phyloP scores from a whole-genome alignment of 2,888 invertebrate genomes.

The Tricholauxania praeusta region DNA sequence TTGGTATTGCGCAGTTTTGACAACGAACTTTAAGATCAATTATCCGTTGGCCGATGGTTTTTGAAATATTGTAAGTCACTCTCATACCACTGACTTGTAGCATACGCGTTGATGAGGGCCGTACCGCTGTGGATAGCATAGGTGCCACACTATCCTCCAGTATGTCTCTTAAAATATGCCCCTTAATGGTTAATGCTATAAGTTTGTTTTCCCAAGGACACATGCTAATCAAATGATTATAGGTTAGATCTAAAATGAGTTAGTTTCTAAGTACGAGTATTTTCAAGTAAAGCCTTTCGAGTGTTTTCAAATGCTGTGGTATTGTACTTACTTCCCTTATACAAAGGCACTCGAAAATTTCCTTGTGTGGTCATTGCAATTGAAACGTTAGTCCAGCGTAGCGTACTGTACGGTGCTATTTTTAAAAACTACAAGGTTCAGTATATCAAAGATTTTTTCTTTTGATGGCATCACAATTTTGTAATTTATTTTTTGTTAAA shows the following conservation, averaged over 20 bases:
- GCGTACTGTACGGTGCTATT: slow-evolving; percentile 54
- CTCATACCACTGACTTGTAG: slow-evolving; percentile 73
- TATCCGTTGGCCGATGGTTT: slow-evolving; percentile 72
- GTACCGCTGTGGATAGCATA: slow-evolving; percentile 48
- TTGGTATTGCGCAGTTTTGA: slow-evolving; percentile 74
- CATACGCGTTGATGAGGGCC: slow-evolving; percentile 52
- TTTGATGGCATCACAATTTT: neutral
- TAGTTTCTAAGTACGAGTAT: neutral
- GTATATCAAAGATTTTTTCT: neutral
- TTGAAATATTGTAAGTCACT: slow-evolving; percentile 71
- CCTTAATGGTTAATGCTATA: slow-evolving; percentile 78
- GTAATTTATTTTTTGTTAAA: neutral
- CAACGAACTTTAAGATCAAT: slow-evolving; percentile 72
- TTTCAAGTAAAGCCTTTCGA: neutral
- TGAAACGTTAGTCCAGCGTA: slow-evolving; percentile 76
- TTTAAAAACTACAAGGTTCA: slow-evolving; percentile 50
- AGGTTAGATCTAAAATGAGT: slow-evolving; percentile 74
- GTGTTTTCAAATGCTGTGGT: no score
- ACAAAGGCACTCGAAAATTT: slow-evolving; percentile 76
- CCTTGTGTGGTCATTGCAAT: slow-evolving; percentile 78
- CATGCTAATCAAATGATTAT: slow-evolving; percentile 76
- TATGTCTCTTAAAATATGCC: slow-evolving; percentile 73
- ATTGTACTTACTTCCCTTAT: slow-evolving; percentile 71
- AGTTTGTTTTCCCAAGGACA: slow-evolving; percentile 84
- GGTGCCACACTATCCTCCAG: slow-evolving; percentile 72